A percentile compares a stretch with the other conserved stretches of the same genome.
Evolutionary conservation across 1,140 invertebrate species (phyloP).

Genomic region (Chironomus striatipennis): DNA sequence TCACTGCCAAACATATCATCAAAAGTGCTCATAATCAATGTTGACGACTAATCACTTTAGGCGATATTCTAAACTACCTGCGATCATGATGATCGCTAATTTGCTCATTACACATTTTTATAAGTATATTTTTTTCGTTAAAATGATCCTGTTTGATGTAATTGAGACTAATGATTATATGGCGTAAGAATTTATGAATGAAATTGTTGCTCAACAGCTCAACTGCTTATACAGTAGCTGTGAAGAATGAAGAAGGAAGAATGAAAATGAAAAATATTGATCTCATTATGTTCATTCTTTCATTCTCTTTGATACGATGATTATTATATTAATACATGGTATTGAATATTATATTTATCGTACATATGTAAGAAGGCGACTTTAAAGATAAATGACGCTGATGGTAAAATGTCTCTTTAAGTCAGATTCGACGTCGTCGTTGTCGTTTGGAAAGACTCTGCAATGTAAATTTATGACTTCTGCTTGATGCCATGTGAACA

Average conservation of each 20-base stretch:
- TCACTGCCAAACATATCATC: too few relatives aligned
- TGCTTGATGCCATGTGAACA: slow-evolving; percentile 10
- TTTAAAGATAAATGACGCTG: slow-evolving; percentile 19
- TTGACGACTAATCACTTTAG: not conserved
- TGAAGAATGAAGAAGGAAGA: not conserved
- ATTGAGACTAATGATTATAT: slow-evolving; percentile 14
- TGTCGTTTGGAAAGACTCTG: not conserved
- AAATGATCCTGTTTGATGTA: slow-evolving; percentile 13
- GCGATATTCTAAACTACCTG: not conserved
- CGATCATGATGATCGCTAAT: slow-evolving; percentile 1
- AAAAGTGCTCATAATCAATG: too few relatives aligned
- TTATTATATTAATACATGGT: not conserved
- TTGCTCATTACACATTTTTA: slow-evolving; percentile 5
- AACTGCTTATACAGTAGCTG: not conserved
- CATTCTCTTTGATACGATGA: not conserved
- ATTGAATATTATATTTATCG: not conserved
- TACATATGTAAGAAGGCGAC: not conserved
- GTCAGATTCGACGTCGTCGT: not conserved
- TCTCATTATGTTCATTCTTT: slow-evolving; percentile 1
- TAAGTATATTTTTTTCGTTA: not conserved
- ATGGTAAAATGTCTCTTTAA: not conserved
- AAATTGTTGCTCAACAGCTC: not conserved
- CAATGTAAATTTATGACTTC: slow-evolving; percentile 22
- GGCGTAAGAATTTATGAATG: slow-evolving; percentile 12
- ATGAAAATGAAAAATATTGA: slow-evolving; percentile 14